Evolutionary conservation across 1,140 invertebrate species (phyloP).

Genomic region (Trichogramma pretiosum): DNA sequence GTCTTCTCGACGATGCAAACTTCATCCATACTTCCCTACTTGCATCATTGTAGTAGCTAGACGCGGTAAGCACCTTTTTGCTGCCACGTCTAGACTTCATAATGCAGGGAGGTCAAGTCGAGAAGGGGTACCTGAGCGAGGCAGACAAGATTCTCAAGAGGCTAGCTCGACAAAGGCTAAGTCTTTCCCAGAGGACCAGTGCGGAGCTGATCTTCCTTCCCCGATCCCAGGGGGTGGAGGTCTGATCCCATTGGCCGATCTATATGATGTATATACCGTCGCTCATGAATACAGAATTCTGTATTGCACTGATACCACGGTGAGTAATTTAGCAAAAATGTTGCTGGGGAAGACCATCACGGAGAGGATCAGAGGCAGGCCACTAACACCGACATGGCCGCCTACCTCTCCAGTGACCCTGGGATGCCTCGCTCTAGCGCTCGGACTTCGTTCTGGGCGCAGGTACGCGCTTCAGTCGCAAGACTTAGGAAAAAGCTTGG

Average conservation of each 20-base stretch:
- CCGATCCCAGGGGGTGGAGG: slow-evolving; percentile 20
- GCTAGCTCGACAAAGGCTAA: slow-evolving; percentile 24
- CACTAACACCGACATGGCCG: neutral
- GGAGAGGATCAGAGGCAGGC: slow-evolving; percentile 18
- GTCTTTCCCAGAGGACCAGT: slow-evolving; percentile 26
- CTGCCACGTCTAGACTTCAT: slow-evolving; percentile 29
- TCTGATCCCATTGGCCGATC: slow-evolving; percentile 21
- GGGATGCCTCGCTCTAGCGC: neutral
- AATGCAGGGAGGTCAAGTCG: slow-evolving; percentile 20
- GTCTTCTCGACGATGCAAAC: slow-evolving; percentile 8
- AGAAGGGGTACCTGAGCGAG: slow-evolving; percentile 16
- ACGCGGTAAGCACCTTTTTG: slow-evolving; percentile 31
- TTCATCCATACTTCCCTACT: slow-evolving; percentile 23
- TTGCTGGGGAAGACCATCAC: neutral
- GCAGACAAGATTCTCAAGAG: slow-evolving; percentile 23
- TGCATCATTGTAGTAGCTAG: slow-evolving; percentile 37
- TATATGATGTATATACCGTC: slow-evolving; percentile 20
- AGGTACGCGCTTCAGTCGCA: too few relatives aligned
- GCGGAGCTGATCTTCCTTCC: slow-evolving; percentile 23
- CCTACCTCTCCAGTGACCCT: too few relatives aligned
- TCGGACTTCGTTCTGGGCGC: neutral
- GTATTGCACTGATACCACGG: slow-evolving; percentile 17
- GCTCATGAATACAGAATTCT: slow-evolving; percentile 27
- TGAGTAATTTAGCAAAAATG: neutral
- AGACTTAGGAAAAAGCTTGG: too few relatives aligned